Percentiles rank a stretch among this genome's conserved stretches.
These are phyloP conservation scores for Bicyclus anynana DNA, from an alignment of 1,140 invertebrate genomes.

Conservation along the genomic window DNA sequence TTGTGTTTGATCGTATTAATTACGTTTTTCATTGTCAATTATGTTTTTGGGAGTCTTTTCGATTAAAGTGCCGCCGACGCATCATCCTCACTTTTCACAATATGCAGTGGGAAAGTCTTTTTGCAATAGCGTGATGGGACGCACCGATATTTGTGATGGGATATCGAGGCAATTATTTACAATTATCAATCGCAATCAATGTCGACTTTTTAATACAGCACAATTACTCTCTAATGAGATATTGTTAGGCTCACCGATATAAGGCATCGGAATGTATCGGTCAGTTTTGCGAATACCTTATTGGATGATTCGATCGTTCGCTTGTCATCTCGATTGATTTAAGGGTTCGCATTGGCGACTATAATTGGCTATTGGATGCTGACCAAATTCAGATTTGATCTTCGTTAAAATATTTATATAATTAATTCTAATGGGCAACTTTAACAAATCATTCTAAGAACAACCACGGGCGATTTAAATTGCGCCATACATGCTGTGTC, in stretches of 20 bases:
- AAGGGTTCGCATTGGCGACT: conserved; percentile 38
- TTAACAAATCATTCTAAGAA: conserved; percentile 1
- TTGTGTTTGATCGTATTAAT: neutral
- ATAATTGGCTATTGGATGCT: conserved; percentile 49
- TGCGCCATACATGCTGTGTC: neutral
- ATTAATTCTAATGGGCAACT: neutral
- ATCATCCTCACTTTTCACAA: neutral
- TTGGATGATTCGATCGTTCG: conserved; percentile 16
- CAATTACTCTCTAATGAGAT: conserved; percentile 21
- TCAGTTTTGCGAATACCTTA: conserved; percentile 34
- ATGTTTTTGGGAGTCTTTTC: neutral
- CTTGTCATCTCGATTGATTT: conserved; percentile 49
- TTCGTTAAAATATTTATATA: conserved; percentile 21
- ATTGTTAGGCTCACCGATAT: conserved; percentile 22
- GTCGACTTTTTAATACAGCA: conserved; percentile 5
- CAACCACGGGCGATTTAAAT: neutral
- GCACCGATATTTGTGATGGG: neutral
- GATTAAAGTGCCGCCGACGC: neutral
- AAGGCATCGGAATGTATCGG: conserved; percentile 39
- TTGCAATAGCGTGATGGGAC: neutral
- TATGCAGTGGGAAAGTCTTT: neutral
- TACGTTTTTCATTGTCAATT: neutral
- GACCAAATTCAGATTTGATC: conserved; percentile 15
- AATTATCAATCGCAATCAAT: conserved; percentile 21
- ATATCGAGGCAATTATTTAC: conserved; percentile 6